phyloP scores from a whole-genome alignment of 2,113 vertebrate genomes.

The Pluvialis apricaria region DNA sequence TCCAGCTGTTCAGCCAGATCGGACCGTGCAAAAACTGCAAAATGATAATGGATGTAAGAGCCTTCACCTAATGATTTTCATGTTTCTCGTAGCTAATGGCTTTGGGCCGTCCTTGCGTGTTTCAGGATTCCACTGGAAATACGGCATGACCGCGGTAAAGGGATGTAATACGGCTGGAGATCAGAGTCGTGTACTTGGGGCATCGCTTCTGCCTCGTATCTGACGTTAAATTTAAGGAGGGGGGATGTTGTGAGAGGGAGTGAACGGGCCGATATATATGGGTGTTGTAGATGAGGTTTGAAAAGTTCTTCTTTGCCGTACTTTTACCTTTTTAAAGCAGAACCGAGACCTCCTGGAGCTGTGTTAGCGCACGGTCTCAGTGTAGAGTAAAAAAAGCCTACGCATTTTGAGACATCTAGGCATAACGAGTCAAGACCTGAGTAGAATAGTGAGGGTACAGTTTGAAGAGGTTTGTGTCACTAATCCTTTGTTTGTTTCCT shows the following conservation, averaged over 20 bases:
- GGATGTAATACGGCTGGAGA: not conserved
- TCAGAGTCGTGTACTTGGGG: accelerated
- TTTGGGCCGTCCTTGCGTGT: accelerated
- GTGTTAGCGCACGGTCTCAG: accelerated
- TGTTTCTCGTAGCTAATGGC: accelerated
- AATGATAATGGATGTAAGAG: constrained; percentile 98
- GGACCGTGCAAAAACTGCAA: constrained; percentile 99
- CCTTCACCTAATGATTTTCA: not conserved
- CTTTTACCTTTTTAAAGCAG: not conserved
- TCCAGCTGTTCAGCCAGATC: constrained; percentile 97
- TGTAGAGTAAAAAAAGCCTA: accelerated
- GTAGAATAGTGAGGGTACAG: too few relatives aligned
- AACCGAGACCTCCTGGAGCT: accelerated
- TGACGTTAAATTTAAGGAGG: too few relatives aligned
- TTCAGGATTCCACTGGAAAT: not conserved
- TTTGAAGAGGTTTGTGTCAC: not conserved
- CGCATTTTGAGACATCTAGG: accelerated
- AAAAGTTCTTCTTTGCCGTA: accelerated
- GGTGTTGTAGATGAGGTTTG: not conserved
- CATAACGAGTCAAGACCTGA: not conserved
- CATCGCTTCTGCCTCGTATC: not conserved
- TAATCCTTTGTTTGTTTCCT: not conserved
- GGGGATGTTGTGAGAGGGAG: not conserved
- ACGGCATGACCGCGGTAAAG: accelerated
- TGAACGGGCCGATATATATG: accelerated